Evolutionary conservation across 2,797 vertebrate genomes (phyloP).

Genomic region (Rallus crepitans): DNA sequence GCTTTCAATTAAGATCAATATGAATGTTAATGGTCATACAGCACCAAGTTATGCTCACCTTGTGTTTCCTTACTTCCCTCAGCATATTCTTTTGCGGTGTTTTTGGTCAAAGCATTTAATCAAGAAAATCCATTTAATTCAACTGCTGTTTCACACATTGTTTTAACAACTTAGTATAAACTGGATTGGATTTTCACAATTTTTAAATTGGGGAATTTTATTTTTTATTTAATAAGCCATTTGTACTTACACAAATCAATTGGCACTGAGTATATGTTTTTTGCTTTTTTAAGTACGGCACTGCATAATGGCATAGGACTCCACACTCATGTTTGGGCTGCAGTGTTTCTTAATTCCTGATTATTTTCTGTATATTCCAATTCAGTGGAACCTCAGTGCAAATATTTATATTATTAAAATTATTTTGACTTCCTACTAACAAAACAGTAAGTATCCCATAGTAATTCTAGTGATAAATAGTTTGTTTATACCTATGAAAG

Average conservation of each 20-base stretch:
- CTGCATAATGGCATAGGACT: background rate
- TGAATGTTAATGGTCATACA: background rate
- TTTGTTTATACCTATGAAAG: background rate
- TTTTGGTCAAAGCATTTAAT: background rate
- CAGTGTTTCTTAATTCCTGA: background rate
- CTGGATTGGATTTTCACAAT: background rate
- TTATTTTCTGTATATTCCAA: background rate
- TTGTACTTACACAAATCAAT: background rate
- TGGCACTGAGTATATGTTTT: background rate
- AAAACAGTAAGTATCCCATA: background rate
- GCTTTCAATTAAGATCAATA: background rate
- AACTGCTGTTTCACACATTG: background rate
- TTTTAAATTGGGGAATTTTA: background rate
- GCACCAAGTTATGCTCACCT: background rate
- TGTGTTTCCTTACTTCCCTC: background rate
- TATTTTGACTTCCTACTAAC: background rate
- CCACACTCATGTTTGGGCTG: background rate
- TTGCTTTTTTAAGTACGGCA: background rate
- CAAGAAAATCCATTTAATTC: background rate
- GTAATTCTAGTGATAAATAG: background rate
- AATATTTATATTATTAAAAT: background rate
- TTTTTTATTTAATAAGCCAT: background rate
- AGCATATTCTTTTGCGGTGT: background rate
- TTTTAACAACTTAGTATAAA: background rate
- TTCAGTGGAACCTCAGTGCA: background rate